Evolutionary conservation across 2,113 vertebrate genomes (phyloP), one percentile per base, ranked within the genome.

Genomic region (Salminus brasiliensis): DNA sequence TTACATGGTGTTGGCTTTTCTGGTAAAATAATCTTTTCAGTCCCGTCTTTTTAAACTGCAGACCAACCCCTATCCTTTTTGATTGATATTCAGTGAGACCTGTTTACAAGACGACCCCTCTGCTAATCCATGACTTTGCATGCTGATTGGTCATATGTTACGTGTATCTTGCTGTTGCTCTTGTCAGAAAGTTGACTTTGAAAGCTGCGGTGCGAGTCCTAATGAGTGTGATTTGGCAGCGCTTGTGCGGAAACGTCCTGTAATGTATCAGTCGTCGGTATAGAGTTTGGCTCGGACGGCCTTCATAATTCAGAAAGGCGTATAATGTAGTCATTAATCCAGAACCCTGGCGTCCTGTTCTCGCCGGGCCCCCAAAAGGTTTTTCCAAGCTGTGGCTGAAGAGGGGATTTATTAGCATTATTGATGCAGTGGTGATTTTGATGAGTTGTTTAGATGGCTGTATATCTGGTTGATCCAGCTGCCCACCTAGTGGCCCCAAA

Each of bases 31-130:
- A 72, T 66, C 47, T 43, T 69, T 81, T 66, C 39, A 21, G 30
- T 45, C 43, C n/a, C n/a, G n/a, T n/a, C n/a, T 7, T 57, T 63
- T 69, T 41, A 8, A 68, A 72, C 39, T 36, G 73, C 67, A 80
- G 49, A 45, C 78, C n/a, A 60, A 29, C 59, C 36, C 75, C 23
- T 74, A n/a, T n/a, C 57, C 74, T 10, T 72, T 67, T 47, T 80
- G 49, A 76, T 45, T 68, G 15, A 57, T 76, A 21, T 82, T 78
- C 49, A 73, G 7, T 76, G 39, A 60, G 43, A 80, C 73, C 47
- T 78, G 81, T 85, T 85, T 81, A 80, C 74, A 65, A 30, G 45
- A 49, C 25, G 69, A 36, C 39, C 43, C 36, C 47, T 80, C 49
- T 65, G 8, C 43, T 67, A 60, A 62, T 67, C 18, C 15, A 3